Conservation (phyloP, 2,888 invertebrate species). For the Aporophyla nigra region DNA sequence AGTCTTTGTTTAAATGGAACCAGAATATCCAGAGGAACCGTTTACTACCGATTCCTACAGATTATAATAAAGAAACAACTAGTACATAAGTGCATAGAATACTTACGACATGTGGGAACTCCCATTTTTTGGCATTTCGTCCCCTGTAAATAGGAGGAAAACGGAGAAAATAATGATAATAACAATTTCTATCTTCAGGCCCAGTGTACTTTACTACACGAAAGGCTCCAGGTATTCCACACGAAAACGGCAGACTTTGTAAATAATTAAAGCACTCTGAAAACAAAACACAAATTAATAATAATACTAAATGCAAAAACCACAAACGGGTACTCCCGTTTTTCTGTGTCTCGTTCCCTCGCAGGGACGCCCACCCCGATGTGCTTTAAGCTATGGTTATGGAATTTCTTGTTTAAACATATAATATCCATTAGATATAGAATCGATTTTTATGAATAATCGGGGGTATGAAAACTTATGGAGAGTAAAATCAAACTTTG, state of each 20-base stretch:
- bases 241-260: not conserved
- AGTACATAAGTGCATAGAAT: not conserved
- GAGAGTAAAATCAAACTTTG: too few relatives aligned
- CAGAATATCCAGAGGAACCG: too few relatives aligned
- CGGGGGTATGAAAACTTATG: too few relatives aligned
- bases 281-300: not conserved
- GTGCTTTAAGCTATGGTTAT: not conserved
- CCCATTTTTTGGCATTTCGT: conserved; percentile 19
- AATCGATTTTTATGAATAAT: too few relatives aligned
- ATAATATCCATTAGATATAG: too few relatives aligned
- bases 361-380: not conserved
- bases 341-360: conserved; percentile 50
- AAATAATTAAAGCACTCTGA: conserved; percentile 26
- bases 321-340: conserved; percentile 56
- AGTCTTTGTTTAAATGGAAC: not conserved
- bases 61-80: not conserved
- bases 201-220: not conserved
- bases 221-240: not conserved
- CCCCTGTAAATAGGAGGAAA: conserved; percentile 4
- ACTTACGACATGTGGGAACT: conserved; percentile 37
- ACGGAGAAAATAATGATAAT: not conserved
- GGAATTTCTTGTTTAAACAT: conserved; percentile 40
- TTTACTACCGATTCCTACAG: not conserved
- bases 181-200: not conserved
- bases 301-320: conserved; percentile 22